Base-by-base conservation (phyloP, 2,888 invertebrate species). In the Morpho achilles region DNA sequence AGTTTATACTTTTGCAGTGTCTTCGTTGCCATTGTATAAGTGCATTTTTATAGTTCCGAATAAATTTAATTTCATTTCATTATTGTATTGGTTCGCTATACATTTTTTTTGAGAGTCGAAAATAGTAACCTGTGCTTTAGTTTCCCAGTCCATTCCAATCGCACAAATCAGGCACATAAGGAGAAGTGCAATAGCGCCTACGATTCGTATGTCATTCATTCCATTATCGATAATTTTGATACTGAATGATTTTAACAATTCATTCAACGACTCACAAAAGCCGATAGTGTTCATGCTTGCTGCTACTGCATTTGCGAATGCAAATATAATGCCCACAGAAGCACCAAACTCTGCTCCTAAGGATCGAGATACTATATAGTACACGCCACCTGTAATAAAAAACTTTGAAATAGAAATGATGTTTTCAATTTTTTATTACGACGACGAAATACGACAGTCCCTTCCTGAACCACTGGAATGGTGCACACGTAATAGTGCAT, bases 271-370 rank as follows among this genome's bases (percentile, higher is more conserved):
- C 77, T 97, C 96, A 70, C 97, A 96, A 86, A 98, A 98, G 8
- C 98, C 98, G 58, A 98, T 97, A 1, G 97, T 96, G 80, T 98
- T 97, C 96, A 98, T 96, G 1, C 97, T 95, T 0, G 96, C 96
- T 0, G 96, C 95, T 0, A 98, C 97, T 0, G 97, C 96, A 80
- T 98, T 98, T 0, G 98, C 98, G 73, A 98, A 94, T 0, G 97
- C 96, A 77, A 98, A 97, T 5, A 98, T 96, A 16, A 98, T 92
- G 9, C 98, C 98, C 41, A 98, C 96, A 0, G 97, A 95, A 6
- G 97, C 98, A n/a, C 98, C 98, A 74, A 97, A 97, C 83, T 98
- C 97, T 0, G 98, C 97, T 0, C 98, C 98, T 54, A 98, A 87
- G 4, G 97, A 96, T 68, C 98, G 92, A 10, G 96, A 97, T 72